phyloP scores from a whole-genome alignment of 2,888 invertebrate species.

The Achlya flavicornis region DNA sequence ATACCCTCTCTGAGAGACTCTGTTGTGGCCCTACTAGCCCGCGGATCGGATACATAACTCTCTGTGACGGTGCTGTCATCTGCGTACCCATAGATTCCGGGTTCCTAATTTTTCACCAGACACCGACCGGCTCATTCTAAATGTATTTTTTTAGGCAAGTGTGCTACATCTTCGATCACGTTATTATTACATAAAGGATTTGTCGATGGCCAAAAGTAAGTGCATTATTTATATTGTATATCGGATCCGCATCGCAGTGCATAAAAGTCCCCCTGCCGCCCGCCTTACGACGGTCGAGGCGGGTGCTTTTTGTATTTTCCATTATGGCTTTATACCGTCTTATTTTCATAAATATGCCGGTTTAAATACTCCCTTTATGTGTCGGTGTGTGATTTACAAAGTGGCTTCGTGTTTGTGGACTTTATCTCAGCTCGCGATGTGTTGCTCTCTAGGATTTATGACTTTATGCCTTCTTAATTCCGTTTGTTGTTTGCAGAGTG shows the following conservation, averaged over 20 bases:
- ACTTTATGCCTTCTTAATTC: conserved; percentile 6
- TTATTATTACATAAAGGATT: too few species aligned
- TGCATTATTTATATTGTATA: not conserved
- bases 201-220: too few species aligned
- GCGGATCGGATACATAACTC: too few species aligned
- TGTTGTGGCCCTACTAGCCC: too few species aligned
- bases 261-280: conserved; percentile 33
- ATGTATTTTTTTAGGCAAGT: too few species aligned
- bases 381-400: conserved; percentile 76
- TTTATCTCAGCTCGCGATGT: conserved; percentile 16
- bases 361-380: conserved; percentile 76
- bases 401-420: conserved; percentile 46
- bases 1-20: too few species aligned
- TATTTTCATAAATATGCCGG: conserved; percentile 82
- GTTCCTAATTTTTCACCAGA: too few species aligned
- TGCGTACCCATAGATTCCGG: too few species aligned
- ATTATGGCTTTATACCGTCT: conserved; percentile 77
- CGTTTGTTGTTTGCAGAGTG: not conserved
- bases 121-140: too few species aligned
- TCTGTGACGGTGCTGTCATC: too few species aligned
- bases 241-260: conserved; percentile 35
- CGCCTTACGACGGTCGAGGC: conserved; percentile 56
- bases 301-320: conserved; percentile 79
- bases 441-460: conserved; percentile 13
- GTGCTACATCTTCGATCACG: too few species aligned